Conservation (phyloP, 2,797 vertebrate species). For the Sebastes oblongus region DNA sequence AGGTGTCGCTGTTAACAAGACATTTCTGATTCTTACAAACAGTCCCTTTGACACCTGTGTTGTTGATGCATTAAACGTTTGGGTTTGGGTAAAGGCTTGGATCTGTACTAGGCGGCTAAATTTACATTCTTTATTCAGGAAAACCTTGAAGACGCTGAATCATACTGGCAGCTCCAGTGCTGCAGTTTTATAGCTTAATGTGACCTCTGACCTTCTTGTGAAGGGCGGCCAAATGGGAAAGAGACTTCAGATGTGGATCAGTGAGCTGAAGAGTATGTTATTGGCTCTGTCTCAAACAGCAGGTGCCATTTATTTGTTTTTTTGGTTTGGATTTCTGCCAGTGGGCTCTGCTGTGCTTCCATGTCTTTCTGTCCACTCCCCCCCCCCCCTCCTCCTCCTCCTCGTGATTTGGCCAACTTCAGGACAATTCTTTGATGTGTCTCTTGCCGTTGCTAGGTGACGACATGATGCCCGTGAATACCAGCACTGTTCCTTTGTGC, state of each 20-base stretch:
- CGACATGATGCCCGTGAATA: conserved; percentile 64
- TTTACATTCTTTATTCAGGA: background rate
- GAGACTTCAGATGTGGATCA: background rate
- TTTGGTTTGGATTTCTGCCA: background rate
- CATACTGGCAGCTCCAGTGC: background rate
- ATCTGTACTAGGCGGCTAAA: background rate
- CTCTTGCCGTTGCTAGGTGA: conserved; percentile 72
- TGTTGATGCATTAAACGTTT: too few species aligned
- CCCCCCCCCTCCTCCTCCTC: background rate
- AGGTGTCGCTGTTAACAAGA: too few species aligned
- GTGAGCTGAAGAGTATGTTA: background rate
- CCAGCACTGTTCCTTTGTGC: conserved; percentile 65
- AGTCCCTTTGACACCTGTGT: too few species aligned
- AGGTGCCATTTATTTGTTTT: background rate
- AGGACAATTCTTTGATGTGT: conserved; percentile 61
- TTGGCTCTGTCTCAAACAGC: conserved; percentile 14
- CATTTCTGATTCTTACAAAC: too few species aligned
- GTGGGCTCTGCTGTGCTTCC: background rate
- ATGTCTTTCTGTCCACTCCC: background rate
- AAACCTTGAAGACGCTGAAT: background rate
- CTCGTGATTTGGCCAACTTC: conserved; percentile 22
- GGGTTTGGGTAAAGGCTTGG: background rate
- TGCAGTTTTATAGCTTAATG: too few species aligned
- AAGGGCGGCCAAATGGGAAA: background rate
- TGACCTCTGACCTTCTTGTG: conserved; percentile 1